Evolutionary conservation across 2,113 vertebrate genomes (phyloP).

Genomic region (Scomber colias): DNA sequence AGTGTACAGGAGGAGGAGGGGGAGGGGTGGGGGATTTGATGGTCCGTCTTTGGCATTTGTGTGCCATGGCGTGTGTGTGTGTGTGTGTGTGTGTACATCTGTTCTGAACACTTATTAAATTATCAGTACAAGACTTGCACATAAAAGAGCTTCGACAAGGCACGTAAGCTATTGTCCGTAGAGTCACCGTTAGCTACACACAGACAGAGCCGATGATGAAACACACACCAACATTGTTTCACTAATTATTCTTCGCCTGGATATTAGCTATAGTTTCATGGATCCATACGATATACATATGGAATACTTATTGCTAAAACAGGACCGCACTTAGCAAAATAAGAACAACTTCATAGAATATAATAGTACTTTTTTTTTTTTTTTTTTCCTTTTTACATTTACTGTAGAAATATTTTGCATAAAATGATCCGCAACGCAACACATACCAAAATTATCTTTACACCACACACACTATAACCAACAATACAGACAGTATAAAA

Average conservation of each 20-base stretch:
- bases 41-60: constrained; percentile 59
- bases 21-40: neutral
- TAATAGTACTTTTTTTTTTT: constrained; percentile 6
- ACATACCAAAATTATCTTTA: constrained; percentile 62
- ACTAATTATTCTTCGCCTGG: constrained; percentile 45
- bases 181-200: constrained; percentile 64
- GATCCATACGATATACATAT: constrained; percentile 61
- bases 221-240: constrained; percentile 25
- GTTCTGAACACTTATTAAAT: constrained; percentile 44
- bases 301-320: constrained; percentile 81
- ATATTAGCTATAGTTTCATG: constrained; percentile 42
- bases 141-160: constrained; percentile 76
- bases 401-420: constrained; percentile 79
- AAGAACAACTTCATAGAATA: constrained; percentile 69
- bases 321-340: constrained; percentile 70
- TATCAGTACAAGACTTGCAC: constrained; percentile 58
- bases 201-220: constrained; percentile 62
- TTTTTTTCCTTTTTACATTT: constrained; percentile 46
- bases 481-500: constrained; percentile 76
- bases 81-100: neutral
- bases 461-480: constrained; percentile 52
- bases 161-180: constrained; percentile 73
- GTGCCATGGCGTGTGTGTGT: constrained; percentile 25
- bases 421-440: constrained; percentile 67
- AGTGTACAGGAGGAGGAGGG: neutral